phyloP scores from a whole-genome alignment of 2,113 vertebrate species.

The Athene noctua region DNA sequence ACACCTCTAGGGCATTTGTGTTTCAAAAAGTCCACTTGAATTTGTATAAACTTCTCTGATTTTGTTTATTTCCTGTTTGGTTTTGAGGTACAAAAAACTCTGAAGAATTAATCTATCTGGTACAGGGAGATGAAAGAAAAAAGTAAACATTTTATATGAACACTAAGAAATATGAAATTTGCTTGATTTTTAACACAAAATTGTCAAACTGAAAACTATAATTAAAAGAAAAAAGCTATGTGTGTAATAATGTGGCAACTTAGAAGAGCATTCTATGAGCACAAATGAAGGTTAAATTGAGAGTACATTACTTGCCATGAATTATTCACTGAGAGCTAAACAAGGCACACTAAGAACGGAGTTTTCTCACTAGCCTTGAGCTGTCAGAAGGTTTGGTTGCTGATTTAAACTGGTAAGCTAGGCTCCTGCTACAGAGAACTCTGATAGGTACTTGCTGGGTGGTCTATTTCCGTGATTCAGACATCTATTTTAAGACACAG shows the following conservation, averaged over 20 bases:
- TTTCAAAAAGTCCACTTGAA: neutral
- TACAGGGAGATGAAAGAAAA: neutral
- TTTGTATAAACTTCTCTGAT: neutral
- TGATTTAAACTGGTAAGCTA: neutral
- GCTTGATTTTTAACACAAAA: neutral
- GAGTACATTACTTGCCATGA: constrained; percentile 13
- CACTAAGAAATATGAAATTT: neutral
- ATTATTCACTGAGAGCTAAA: constrained; percentile 35
- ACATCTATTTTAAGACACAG: constrained; percentile 10
- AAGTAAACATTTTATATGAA: neutral
- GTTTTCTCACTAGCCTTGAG: neutral
- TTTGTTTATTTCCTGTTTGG: neutral
- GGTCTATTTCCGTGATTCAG: constrained; percentile 5
- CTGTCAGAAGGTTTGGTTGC: neutral
- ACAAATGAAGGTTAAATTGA: constrained; percentile 27
- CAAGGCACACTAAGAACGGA: neutral
- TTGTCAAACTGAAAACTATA: neutral
- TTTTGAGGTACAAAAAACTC: neutral
- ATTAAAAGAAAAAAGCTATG: neutral
- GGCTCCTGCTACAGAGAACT: neutral
- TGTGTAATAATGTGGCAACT: neutral
- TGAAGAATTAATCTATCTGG: neutral
- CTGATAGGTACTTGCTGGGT: neutral
- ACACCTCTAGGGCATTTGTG: neutral
- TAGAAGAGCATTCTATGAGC: neutral